Evolutionary conservation across 2,797 vertebrate species (phyloP).

Genomic region (Malacoctenus gilli): DNA sequence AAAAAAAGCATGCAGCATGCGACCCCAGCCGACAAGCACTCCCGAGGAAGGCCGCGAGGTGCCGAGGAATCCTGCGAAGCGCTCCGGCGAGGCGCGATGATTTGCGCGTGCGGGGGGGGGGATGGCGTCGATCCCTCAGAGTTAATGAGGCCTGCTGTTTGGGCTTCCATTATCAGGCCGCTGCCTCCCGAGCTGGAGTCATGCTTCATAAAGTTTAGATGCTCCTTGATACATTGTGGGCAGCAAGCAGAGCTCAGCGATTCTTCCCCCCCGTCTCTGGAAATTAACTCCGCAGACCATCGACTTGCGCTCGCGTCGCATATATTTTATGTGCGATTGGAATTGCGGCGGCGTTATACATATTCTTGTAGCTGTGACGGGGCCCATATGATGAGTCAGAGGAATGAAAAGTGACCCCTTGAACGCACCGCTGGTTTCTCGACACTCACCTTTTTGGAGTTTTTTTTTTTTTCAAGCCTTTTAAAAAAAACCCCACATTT

Average conservation of each 20-base stretch:
- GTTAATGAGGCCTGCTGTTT: slow-evolving; percentile 69
- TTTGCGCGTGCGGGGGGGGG: slow-evolving; percentile 56
- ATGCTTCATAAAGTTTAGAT: slow-evolving; percentile 57
- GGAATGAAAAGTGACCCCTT: background rate
- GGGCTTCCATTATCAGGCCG: slow-evolving; percentile 61
- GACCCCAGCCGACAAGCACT: too few species aligned
- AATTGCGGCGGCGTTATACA: background rate
- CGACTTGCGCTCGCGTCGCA: slow-evolving; percentile 16
- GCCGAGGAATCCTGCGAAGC: slow-evolving; percentile 53
- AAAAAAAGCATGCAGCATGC: too few species aligned
- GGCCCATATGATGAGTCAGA: background rate
- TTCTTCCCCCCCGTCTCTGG: slow-evolving; percentile 26
- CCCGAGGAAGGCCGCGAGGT: slow-evolving; percentile 32
- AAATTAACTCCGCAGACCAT: slow-evolving; percentile 25
- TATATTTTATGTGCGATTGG: slow-evolving; percentile 14
- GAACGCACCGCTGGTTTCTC: too few species aligned
- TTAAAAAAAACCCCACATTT: too few species aligned
- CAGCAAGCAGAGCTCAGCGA: slow-evolving; percentile 51
- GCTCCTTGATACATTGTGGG: slow-evolving; percentile 42
- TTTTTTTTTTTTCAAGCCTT: too few species aligned
- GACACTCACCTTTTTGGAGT: too few species aligned
- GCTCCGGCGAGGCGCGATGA: slow-evolving; percentile 46
- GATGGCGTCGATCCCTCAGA: slow-evolving; percentile 55
- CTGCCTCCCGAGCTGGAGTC: slow-evolving; percentile 47
- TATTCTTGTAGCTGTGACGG: slow-evolving; percentile 18